These are phyloP conservation scores for Anableps anableps DNA, from an alignment of 2,797 vertebrate genomes.

Conservation along the genomic window DNA sequence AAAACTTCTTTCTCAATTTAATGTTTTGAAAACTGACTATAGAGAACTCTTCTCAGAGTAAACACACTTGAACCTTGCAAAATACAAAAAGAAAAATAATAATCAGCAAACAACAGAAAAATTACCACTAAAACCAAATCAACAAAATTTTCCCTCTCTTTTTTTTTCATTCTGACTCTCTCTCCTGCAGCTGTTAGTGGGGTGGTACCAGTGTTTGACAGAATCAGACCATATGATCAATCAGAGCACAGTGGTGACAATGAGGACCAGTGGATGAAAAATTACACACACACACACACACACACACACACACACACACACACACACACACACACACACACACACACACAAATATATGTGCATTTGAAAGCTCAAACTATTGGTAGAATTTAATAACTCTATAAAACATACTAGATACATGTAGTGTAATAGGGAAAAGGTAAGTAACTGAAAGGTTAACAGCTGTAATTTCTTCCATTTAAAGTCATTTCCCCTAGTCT, in stretches of 20 bases:
- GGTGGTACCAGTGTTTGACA: conserved; percentile 57
- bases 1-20: not conserved
- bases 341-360: conserved; percentile 7
- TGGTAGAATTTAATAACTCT: conserved; percentile 41
- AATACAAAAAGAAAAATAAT: not conserved
- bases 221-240: conserved; percentile 77
- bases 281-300: conserved; percentile 30
- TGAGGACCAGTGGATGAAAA: conserved; percentile 54
- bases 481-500: conserved; percentile 52
- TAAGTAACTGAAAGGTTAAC: conserved; percentile 47
- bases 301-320: not conserved
- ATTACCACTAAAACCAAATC: conserved; percentile 30
- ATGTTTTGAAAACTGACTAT: not conserved
- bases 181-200: conserved; percentile 36
- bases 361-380: conserved; percentile 41
- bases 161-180: conserved; percentile 23
- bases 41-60: not conserved
- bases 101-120: conserved; percentile 30
- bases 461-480: conserved; percentile 44
- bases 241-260: conserved; percentile 62
- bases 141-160: conserved; percentile 21
- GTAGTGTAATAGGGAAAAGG: conserved; percentile 28
- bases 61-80: not conserved
- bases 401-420: conserved; percentile 1
- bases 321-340: conserved; percentile 18